These are phyloP conservation scores for Tetragnatha montana DNA, from an alignment of 2,888 invertebrate genomes.

Conservation along the genomic window DNA sequence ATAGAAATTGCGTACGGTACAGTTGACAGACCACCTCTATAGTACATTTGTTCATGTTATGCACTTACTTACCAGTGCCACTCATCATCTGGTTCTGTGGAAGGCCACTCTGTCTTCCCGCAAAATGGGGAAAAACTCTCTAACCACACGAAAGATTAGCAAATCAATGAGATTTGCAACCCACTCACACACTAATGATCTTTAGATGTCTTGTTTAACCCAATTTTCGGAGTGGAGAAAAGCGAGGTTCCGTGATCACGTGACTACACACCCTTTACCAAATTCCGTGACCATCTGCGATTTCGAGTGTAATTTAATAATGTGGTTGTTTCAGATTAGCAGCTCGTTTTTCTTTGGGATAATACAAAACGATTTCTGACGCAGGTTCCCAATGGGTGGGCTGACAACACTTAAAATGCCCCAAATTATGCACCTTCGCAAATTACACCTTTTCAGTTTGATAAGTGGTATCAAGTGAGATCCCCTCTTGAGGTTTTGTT, in stretches of 20 bases:
- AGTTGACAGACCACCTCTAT: too few relatives aligned
- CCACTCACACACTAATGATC: conserved; percentile 40
- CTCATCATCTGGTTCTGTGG: too few relatives aligned
- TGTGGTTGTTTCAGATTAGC: conserved; percentile 15
- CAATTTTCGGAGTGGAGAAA: conserved; percentile 49
- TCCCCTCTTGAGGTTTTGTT: too few relatives aligned
- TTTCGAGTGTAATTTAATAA: conserved; percentile 51
- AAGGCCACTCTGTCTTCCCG: too few relatives aligned
- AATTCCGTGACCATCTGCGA: conserved; percentile 31
- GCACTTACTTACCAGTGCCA: too few relatives aligned
- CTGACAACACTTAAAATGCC: neutral
- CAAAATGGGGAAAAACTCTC: neutral
- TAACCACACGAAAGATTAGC: conserved; percentile 1
- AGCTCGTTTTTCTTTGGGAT: neutral
- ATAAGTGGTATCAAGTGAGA: too few relatives aligned
- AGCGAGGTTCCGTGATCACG: conserved; percentile 35
- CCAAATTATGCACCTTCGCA: neutral
- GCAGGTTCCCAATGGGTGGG: neutral
- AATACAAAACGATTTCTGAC: neutral
- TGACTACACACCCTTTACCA: conserved; percentile 26
- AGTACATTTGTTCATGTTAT: too few relatives aligned
- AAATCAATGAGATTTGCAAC: conserved; percentile 5
- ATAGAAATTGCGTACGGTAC: too few relatives aligned
- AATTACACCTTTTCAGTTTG: too few relatives aligned
- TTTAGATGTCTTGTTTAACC: conserved; percentile 49